Evolutionary conservation across 2,797 vertebrate genomes (phyloP).

Genomic region (Catharus ustulatus): DNA sequence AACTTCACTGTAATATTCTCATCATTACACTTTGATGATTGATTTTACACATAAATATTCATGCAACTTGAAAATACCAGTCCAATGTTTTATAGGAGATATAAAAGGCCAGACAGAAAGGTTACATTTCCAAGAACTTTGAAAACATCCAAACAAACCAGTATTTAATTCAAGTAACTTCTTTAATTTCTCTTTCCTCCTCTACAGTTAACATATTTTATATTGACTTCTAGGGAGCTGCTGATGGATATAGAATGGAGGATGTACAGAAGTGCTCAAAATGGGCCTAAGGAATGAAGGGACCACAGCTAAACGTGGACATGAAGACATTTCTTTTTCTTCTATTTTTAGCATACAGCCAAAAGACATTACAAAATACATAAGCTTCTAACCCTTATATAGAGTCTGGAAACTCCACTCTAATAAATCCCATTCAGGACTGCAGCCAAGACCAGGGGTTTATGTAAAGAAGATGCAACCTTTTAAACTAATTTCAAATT

Average conservation of each 20-base stretch:
- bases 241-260: not conserved
- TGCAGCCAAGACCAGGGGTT: not conserved
- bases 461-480: not conserved
- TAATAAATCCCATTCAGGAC: not conserved
- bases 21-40: not conserved
- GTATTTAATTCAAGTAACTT: not conserved
- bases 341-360: not conserved
- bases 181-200: not conserved
- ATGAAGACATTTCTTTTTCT: not conserved
- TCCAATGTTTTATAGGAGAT: not conserved
- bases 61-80: not conserved
- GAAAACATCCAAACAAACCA: not conserved
- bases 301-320: not conserved
- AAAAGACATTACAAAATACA: not conserved
- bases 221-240: not conserved
- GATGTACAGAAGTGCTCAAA: not conserved
- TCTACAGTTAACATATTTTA: not conserved
- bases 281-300: not conserved
- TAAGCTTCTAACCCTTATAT: not conserved
- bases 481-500: not conserved
- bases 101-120: not conserved
- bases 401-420: not conserved
- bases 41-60: not conserved
- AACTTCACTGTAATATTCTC: not conserved
- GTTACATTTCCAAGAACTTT: not conserved